Evolutionary conservation across 2,113 vertebrate genomes (phyloP).

Genomic region (Procavia capensis): DNA sequence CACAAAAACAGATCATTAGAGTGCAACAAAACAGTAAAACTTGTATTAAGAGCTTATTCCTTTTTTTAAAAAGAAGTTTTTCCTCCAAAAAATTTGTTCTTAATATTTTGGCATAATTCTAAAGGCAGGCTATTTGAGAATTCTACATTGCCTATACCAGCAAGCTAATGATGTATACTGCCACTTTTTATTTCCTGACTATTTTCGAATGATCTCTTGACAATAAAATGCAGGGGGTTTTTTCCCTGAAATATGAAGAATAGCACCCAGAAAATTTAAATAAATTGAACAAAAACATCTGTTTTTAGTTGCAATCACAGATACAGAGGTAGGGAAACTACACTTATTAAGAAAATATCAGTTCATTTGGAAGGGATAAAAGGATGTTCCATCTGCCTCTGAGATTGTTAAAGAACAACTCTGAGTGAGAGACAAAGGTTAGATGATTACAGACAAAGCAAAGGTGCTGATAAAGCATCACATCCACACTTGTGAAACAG

Average conservation of each 20-base stretch:
- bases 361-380: not conserved
- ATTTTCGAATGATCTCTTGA: conserved; percentile 13
- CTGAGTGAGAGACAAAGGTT: not conserved
- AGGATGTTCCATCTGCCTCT: not conserved
- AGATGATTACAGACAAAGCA: not conserved
- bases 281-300: not conserved
- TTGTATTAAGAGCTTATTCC: not conserved
- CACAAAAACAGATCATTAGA: not conserved
- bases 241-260: conserved; percentile 18
- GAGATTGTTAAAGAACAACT: conserved; percentile 4
- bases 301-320: not conserved
- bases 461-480: conserved; percentile 23
- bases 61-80: not conserved
- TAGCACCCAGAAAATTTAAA: not conserved
- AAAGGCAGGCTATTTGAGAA: not conserved
- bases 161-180: not conserved
- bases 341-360: conserved; percentile 31
- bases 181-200: not conserved
- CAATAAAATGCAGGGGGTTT: not conserved
- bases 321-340: not conserved
- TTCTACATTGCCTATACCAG: not conserved
- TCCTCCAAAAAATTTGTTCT: not conserved
- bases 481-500: not conserved
- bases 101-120: not conserved
- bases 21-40: not conserved